Evolutionary conservation across 2,888 invertebrate species (phyloP).

Genomic region (Andricus curvator): DNA sequence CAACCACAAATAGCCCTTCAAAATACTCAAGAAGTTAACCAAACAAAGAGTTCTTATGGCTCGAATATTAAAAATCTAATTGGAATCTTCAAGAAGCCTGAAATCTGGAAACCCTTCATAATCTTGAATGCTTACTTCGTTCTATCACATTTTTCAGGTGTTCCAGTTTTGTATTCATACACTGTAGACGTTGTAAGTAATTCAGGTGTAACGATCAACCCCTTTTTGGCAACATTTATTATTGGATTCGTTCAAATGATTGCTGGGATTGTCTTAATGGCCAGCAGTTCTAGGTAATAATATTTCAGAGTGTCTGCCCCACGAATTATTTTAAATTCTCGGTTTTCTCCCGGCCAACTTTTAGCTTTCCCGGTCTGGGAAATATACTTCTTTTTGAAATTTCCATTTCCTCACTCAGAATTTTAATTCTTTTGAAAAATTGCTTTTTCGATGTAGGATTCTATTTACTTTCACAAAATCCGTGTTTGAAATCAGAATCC

Average conservation of each 20-base stretch:
- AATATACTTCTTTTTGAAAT: too few species aligned
- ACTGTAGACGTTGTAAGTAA: slow-evolving; percentile 55
- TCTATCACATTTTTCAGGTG: slow-evolving; percentile 59
- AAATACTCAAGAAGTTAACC: not conserved
- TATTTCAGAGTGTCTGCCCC: not conserved
- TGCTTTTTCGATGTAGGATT: too few species aligned
- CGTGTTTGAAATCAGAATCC: too few species aligned
- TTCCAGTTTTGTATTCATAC: slow-evolving; percentile 56
- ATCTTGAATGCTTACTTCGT: slow-evolving; percentile 58
- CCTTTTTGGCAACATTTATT: slow-evolving; percentile 55
- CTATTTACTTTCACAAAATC: too few species aligned
- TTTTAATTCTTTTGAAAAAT: too few species aligned
- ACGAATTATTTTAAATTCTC: too few species aligned
- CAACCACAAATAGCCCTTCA: not conserved
- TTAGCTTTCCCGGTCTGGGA: too few species aligned
- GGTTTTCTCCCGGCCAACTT: too few species aligned
- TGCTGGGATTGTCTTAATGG: slow-evolving; percentile 46
- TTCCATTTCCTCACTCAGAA: too few species aligned
- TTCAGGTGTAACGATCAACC: slow-evolving; percentile 52
- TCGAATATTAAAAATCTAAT: not conserved
- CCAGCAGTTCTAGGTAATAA: slow-evolving; percentile 28
- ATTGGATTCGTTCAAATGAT: slow-evolving; percentile 56
- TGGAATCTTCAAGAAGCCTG: slow-evolving; percentile 45
- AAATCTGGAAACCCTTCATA: slow-evolving; percentile 61
- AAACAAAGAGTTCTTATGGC: slow-evolving; percentile 3